Percentiles rank a stretch among this genome's conserved stretches.
phyloP scores from a whole-genome alignment of 2,113 vertebrate species.

The Stigmatopora argus region DNA sequence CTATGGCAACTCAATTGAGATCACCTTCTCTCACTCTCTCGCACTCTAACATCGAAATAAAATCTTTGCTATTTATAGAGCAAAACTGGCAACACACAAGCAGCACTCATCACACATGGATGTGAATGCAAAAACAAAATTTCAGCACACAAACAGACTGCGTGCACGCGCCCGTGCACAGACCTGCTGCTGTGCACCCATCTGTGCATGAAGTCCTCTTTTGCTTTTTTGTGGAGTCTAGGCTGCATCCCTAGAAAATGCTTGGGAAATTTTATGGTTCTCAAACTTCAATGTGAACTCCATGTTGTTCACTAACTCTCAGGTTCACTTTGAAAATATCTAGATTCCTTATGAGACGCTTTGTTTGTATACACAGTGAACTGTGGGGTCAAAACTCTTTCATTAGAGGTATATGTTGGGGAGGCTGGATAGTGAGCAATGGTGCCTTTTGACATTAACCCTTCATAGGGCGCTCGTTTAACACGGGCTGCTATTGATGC shows the following conservation, averaged over 20 bases:
- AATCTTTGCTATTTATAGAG: slow-evolving; percentile 69
- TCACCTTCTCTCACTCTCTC: slow-evolving; percentile 20
- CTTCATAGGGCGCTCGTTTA: too few species aligned
- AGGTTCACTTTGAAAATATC: slow-evolving; percentile 43
- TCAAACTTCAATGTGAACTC: neutral
- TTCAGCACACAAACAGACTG: neutral
- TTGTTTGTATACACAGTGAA: slow-evolving; percentile 32
- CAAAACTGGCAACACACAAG: slow-evolving; percentile 38
- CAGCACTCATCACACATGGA: slow-evolving; percentile 28
- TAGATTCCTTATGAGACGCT: slow-evolving; percentile 35
- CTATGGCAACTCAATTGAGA: slow-evolving; percentile 68
- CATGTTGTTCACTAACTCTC: neutral
- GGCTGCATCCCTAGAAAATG: neutral
- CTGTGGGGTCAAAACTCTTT: neutral
- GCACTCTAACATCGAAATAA: slow-evolving; percentile 66
- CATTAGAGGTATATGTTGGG: too few species aligned
- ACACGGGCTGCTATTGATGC: too few species aligned
- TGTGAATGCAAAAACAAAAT: slow-evolving; percentile 23
- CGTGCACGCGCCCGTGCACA: neutral
- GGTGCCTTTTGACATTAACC: too few species aligned
- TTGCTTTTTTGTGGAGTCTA: slow-evolving; percentile 11
- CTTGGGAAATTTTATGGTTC: neutral
- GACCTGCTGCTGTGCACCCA: slow-evolving; percentile 39
- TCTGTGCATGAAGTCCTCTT: slow-evolving; percentile 42
- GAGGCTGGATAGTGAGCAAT: too few species aligned